Conservation (phyloP, 2,797 vertebrate genomes). For the Buphagus erythrorhynchus region DNA sequence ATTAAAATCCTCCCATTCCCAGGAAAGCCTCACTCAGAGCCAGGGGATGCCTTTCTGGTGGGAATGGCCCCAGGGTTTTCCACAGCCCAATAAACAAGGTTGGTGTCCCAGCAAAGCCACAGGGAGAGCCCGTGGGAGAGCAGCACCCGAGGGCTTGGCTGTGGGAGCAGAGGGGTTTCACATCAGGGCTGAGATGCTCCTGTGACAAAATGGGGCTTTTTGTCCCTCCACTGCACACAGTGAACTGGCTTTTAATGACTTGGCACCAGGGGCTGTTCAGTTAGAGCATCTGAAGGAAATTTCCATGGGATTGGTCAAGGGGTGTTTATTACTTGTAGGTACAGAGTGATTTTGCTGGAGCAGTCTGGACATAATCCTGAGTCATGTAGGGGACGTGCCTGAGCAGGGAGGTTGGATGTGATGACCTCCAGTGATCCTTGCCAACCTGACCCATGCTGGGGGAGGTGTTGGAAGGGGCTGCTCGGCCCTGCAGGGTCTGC, state of each 20-base stretch:
- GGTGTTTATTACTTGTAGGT: background rate
- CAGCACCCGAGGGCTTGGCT: rapidly evolving
- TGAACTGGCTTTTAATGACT: background rate
- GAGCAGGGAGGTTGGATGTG: background rate
- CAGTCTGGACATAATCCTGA: background rate
- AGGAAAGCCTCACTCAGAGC: rapidly evolving
- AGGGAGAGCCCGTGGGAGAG: rapidly evolving
- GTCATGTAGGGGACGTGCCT: background rate
- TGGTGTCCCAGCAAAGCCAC: background rate
- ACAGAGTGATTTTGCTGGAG: background rate
- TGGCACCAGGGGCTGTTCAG: background rate
- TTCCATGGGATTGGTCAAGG: background rate
- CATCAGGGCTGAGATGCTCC: no score
- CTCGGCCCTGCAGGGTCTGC: background rate
- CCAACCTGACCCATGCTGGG: background rate
- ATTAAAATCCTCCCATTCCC: rapidly evolving
- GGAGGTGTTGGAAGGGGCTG: rapidly evolving
- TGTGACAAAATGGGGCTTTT: rapidly evolving
- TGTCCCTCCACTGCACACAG: background rate
- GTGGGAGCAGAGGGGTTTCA: background rate
- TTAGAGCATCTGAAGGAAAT: background rate
- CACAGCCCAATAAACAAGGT: rapidly evolving
- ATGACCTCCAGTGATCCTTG: background rate
- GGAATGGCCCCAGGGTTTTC: background rate
- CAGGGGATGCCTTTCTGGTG: background rate